Evolutionary conservation across 2,797 vertebrate species (phyloP), one percentile per base, ranked within the genome.

Genomic region (Siniperca scherzeri): DNA sequence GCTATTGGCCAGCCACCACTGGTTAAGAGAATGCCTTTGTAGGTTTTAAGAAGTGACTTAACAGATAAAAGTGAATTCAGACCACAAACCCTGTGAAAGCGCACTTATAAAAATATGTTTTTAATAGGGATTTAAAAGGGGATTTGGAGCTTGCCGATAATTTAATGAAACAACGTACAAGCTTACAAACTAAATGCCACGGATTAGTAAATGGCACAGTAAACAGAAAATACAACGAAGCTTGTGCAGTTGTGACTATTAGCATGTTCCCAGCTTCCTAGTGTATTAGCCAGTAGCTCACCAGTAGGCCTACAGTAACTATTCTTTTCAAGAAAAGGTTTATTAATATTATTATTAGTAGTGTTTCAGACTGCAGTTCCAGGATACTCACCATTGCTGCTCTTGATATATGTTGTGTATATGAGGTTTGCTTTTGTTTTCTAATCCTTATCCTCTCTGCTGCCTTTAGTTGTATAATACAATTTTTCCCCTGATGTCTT

Each of bases 381-480:
- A 16, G 7, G 30, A 2, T 14, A 22, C 67, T 80, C 21, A 11
- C 7, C 33, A n/a, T 17, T 75, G 48, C n/a, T 36, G 52, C 11
- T 25, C 30, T 22, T 46, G 40, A 16, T 44, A 5, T 64, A 25
- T 68, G 46, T 30, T 74, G 71, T 67, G 30, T 70, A 38, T 74
- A 38, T 22, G 25, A 30, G 14, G 12, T 59, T 59, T 84, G 36
- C 55, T 42, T 57, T 70, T 40, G 27, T 66, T 73, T 53, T 59
- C 21, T 56, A 70, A 83, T 87, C 62, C 61, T 59, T 1, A 48
- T 79, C 70, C 33, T 74, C 75, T 71, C 59, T 71, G 30, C 77
- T 74, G 74, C 71, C 40, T 50, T 53, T 5, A 38, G 21, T 71
- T n/a, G 8, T 55, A 55, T 64, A 52, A 22, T 40, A 21, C 42